Percentiles rank a stretch among this genome's conserved stretches.
These are phyloP conservation scores for Delia radicum DNA, from an alignment of 1,140 invertebrate genomes.

Conservation along the genomic window DNA sequence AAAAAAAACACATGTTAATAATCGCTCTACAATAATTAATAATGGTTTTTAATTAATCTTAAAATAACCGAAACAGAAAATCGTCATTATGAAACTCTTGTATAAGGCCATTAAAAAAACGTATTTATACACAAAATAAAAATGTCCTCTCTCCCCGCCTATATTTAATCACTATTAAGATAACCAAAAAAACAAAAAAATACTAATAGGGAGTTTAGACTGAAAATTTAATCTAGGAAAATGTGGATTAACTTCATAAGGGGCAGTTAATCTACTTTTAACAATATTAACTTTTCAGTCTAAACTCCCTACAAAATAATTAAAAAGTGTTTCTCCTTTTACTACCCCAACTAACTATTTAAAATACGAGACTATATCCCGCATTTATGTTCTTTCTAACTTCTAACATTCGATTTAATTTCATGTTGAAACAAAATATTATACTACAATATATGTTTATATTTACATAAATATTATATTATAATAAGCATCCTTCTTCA, in stretches of 20 bases:
- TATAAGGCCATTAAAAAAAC: too few relatives aligned
- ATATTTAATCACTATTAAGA: neutral
- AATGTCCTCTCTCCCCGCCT: neutral
- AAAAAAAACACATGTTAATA: too few relatives aligned
- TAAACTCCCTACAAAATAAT: neutral
- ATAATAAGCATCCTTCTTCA: neutral
- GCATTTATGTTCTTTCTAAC: conserved; percentile 1
- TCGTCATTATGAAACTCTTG: too few relatives aligned
- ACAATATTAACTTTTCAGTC: too few relatives aligned
- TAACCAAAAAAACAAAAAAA: neutral
- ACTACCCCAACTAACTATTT: neutral
- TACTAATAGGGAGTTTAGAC: too few relatives aligned
- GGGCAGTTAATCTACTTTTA: too few relatives aligned
- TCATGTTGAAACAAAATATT: neutral
- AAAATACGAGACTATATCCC: neutral
- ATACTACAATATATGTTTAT: neutral
- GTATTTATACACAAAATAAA: too few relatives aligned
- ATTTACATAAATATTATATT: neutral
- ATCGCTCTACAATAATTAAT: too few relatives aligned
- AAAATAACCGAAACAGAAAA: too few relatives aligned
- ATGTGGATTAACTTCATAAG: too few relatives aligned
- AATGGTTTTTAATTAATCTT: too few relatives aligned
- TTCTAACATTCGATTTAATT: neutral
- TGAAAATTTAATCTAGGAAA: too few relatives aligned
- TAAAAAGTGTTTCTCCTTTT: neutral